These are phyloP conservation scores for Norana najaformis DNA, from an alignment of 2,888 invertebrate species.

Conservation along the genomic window DNA sequence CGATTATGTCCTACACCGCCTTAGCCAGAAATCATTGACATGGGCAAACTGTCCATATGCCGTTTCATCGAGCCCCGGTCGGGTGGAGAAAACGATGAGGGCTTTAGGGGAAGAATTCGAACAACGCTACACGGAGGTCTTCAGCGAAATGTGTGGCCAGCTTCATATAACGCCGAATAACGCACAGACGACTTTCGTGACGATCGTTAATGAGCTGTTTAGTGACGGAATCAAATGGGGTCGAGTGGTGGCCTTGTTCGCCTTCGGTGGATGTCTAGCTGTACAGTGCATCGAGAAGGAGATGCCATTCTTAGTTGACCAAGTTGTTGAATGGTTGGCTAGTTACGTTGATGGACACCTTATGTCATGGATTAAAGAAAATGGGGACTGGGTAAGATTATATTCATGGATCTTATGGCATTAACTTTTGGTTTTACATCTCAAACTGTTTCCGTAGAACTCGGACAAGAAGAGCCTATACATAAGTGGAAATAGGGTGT, in stretches of 20 bases:
- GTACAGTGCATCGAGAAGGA: conserved; percentile 58
- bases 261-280: conserved; percentile 62
- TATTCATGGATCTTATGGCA: background rate
- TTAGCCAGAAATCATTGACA: conserved; percentile 38
- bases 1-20: conserved; percentile 42
- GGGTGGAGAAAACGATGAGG: conserved; percentile 46
- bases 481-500: background rate
- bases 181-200: conserved; percentile 59
- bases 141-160: conserved; percentile 58
- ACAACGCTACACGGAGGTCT: conserved; percentile 49
- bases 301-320: conserved; percentile 58
- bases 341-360: conserved; percentile 59
- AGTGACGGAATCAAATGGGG: conserved; percentile 63
- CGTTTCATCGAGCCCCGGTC: conserved; percentile 25
- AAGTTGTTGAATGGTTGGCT: conserved; percentile 61
- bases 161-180: conserved; percentile 57
- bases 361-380: conserved; percentile 60
- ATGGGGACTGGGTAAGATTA: conserved; percentile 62
- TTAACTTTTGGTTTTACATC: background rate
- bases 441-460: background rate
- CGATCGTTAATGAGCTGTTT: conserved; percentile 62
- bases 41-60: conserved; percentile 39
- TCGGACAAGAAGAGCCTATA: background rate
- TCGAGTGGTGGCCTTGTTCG: conserved; percentile 61
- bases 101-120: conserved; percentile 60